Conservation (phyloP, 2,888 invertebrate species). For the Ennomos quercinarius region DNA sequence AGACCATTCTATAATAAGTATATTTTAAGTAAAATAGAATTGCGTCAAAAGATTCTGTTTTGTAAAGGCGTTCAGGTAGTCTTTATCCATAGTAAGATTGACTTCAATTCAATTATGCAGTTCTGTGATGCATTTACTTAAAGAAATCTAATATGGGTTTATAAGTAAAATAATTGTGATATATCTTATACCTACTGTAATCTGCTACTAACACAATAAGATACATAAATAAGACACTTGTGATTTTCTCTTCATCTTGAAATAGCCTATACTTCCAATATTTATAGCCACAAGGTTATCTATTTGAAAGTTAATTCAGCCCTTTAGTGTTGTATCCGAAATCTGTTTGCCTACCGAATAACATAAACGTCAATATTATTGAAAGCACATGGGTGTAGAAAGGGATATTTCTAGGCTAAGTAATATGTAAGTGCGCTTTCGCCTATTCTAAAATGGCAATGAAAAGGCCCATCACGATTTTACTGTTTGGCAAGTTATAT, state of each 20-base stretch:
- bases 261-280: neutral
- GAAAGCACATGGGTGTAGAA: neutral
- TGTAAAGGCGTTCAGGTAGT: neutral
- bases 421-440: conserved; percentile 5
- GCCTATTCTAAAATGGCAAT: conserved; percentile 1
- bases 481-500: neutral
- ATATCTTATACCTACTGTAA: too few species aligned
- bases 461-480: conserved; percentile 10
- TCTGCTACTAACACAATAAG: too few species aligned
- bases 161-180: too few species aligned
- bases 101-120: conserved; percentile 21
- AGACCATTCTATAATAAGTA: too few species aligned
- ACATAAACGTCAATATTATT: conserved; percentile 14
- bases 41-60: too few species aligned
- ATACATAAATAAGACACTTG: too few species aligned
- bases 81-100: conserved; percentile 28
- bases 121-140: too few species aligned
- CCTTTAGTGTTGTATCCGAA: neutral
- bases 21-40: too few species aligned
- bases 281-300: neutral
- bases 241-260: too few species aligned
- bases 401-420: neutral
- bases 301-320: neutral
- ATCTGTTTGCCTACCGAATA: neutral
- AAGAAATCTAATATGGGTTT: too few species aligned